These are phyloP conservation scores for Proctacanthus coquilletti DNA, from an alignment of 1,140 invertebrate species.

Conservation along the genomic window DNA sequence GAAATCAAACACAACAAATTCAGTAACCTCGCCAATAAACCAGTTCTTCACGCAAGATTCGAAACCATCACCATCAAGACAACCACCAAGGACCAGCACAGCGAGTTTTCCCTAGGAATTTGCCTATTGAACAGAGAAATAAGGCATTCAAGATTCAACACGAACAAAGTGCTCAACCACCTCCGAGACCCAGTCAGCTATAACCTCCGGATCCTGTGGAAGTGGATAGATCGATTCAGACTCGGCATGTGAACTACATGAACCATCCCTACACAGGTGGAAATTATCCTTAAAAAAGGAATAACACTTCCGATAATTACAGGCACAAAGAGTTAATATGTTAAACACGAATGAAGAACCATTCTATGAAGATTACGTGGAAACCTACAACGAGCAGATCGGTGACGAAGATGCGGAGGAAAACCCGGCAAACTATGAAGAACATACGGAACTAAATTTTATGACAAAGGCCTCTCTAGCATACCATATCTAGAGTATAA, in stretches of 20 bases:
- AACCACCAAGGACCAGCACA: background rate
- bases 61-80: background rate
- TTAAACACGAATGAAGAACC: no score
- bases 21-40: background rate
- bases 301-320: background rate
- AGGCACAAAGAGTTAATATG: background rate
- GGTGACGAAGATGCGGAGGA: no score
- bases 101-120: background rate
- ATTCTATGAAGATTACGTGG: no score
- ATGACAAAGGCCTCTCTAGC: slow-evolving; percentile 2
- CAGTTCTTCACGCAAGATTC: background rate
- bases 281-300: background rate
- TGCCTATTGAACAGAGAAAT: background rate
- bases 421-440: no score
- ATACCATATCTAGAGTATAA: slow-evolving; percentile 1
- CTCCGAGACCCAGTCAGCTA: background rate
- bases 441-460: slow-evolving; percentile 4
- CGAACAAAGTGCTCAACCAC: background rate
- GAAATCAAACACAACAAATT: background rate
- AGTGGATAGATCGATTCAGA: background rate
- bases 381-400: no score
- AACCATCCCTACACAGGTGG: background rate
- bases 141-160: background rate
- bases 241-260: background rate
- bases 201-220: background rate